Base-by-base conservation (phyloP, 2,113 vertebrate species). In the Ifrita kowaldi region DNA sequence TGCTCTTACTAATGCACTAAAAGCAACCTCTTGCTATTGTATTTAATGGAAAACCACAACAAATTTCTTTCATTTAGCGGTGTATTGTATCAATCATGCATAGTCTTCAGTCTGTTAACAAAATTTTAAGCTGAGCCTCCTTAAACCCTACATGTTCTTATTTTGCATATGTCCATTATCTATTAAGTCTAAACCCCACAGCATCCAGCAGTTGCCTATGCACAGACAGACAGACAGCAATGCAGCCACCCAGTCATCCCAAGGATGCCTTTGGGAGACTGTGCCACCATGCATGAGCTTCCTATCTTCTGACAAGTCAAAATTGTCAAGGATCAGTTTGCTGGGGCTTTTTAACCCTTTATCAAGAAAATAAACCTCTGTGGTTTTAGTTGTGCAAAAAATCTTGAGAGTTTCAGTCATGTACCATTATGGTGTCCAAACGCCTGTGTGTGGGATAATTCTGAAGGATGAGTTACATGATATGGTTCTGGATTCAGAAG, bases 221-320 rank as follows among this genome's bases (percentile, higher is more conserved):
- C 24, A 46, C 23, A 64, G 46, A 17, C 21, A 82, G 78, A 30
- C 17, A 63, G 37, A 30, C 4, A 81, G 32, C 8, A 46, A 18
- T 28, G 17, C 26, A 79, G 18, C 23, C 44, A 39, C 9, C 9
- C 27, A 52, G 30, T 12, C 21, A 39, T 18, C 12, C 18, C 64
- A 44, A 57, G 32, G 13, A 21, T n/a, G 19, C 10, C 19, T 70
- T 56, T 42, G 20, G 20, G 33, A 73, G 33, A 21, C 6, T 63
- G 9, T 18, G 21, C 20, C 39, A 67, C 17, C 26, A 42, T 1
- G 0, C 12, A 19, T 1, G 4, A 68, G 4, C 2, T 76, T 80
- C 86, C 39, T 17, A 0, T 56, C 26, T 76, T 73, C 33, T 8
- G 2, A 15, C 21, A 84, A 64, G 24, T 4, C 11, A 59, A 56